Evolutionary conservation across 2,888 invertebrate genomes (phyloP).

Genomic region (Xylota segnis): DNA sequence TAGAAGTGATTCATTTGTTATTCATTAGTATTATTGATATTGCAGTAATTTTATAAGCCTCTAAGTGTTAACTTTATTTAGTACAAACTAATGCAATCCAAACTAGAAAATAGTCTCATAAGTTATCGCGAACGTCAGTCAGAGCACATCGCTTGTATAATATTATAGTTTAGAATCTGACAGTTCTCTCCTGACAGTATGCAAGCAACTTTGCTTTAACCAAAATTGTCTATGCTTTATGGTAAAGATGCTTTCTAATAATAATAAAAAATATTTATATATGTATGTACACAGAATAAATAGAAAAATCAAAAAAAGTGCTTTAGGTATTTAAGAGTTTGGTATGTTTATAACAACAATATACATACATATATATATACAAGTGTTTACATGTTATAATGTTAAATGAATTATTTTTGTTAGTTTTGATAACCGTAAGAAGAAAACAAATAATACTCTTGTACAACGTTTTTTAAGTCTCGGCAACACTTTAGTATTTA

Average conservation of each 20-base stretch:
- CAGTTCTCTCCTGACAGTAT: background rate
- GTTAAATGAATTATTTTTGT: slow-evolving; percentile 53
- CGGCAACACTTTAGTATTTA: slow-evolving; percentile 10
- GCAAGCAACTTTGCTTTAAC: slow-evolving; percentile 4
- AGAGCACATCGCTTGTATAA: no score
- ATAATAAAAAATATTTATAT: slow-evolving; percentile 1
- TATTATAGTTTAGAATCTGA: no score
- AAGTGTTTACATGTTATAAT: slow-evolving; percentile 58
- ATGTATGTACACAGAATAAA: slow-evolving; percentile 10
- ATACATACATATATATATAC: slow-evolving; percentile 24
- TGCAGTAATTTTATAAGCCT: slow-evolving; percentile 12
- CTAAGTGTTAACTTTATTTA: slow-evolving; percentile 18
- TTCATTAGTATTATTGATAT: background rate
- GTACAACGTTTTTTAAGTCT: slow-evolving; percentile 44
- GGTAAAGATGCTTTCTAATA: slow-evolving; percentile 50
- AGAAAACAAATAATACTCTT: slow-evolving; percentile 31
- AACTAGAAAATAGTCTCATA: background rate
- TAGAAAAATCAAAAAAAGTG: slow-evolving; percentile 28
- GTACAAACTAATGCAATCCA: slow-evolving; percentile 37
- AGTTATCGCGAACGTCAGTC: no score
- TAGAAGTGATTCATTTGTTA: slow-evolving; percentile 7
- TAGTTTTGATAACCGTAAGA: slow-evolving; percentile 43
- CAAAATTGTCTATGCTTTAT: slow-evolving; percentile 40
- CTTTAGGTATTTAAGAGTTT: slow-evolving; percentile 55
- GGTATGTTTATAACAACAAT: slow-evolving; percentile 42